Base-by-base conservation (phyloP, 2,888 invertebrate genomes). In the Embidobia sp. region DNA sequence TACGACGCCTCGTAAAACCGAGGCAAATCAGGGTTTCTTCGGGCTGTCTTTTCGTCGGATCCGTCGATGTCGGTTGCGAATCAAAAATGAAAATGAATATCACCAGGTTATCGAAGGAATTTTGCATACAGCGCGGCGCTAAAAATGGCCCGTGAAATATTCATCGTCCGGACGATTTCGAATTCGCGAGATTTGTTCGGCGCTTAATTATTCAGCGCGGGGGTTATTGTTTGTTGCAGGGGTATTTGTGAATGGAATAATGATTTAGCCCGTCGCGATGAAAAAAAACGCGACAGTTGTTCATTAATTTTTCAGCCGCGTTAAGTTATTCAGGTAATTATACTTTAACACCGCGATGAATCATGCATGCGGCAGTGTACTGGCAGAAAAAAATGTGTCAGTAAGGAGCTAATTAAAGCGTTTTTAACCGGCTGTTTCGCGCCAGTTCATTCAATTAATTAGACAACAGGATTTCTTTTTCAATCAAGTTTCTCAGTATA, bases 281-380 rank as follows among this genome's bases (percentile, higher is more conserved):
- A n/a, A 3, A 33, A 53, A 64, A 64, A 64, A 7, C 22, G 33
- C 44, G 42, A 53, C 64, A 44, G 35, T 67, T 53, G 55, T 57
- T 55, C 46, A 40, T 67, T 57, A 46, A 67, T 67, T 55, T 67
- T 55, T 55, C 55, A 55, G 29, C n/a, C 11, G 48, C 27, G 48
- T 44, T 33, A 19, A 67, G 18, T 31, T 67, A 67, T 67, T 55
- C 67, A 33, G 15, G 33, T 8, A 46, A 67, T 57, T 67, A 48
- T 55, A 37, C 18, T 46, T 55, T 44, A 48, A 55, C 29, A 26
- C 29, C 18, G 55, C 26, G 55, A 67, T 48, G 27, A 55, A 67
- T 67, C 67, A 48, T 33, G 46, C 31, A 40, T 22, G 37, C 29
- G 48, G 37, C 44, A 19, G 48, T 35, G 19, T 53, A 11, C 10